Conservation (phyloP, 2,888 invertebrate genomes). For the Geotrupes spiniger region DNA sequence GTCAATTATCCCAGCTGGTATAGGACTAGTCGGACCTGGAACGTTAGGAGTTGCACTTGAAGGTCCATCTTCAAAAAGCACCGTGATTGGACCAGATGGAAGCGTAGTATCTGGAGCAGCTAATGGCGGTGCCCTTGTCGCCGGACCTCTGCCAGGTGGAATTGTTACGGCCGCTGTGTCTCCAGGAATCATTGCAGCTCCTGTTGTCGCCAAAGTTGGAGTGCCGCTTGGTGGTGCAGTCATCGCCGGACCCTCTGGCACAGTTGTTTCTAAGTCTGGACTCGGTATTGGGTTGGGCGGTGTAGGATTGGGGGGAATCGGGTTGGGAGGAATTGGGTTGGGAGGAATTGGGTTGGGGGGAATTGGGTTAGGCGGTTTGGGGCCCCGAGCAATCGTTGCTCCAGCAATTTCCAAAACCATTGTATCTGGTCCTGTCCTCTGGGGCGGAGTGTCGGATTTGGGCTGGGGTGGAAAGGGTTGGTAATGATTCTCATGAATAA, state of each 20-base stretch:
- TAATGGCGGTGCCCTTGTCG: slow-evolving; percentile 46
- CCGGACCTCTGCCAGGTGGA: not conserved
- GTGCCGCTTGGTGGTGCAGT: too few relatives aligned
- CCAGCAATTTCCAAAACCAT: not conserved
- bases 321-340: slow-evolving; percentile 11
- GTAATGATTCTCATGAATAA: not conserved
- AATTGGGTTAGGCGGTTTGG: not conserved
- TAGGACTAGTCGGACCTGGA: too few relatives aligned
- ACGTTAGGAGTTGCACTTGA: slow-evolving; percentile 38
- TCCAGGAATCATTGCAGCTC: slow-evolving; percentile 8
- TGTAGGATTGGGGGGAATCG: too few relatives aligned
- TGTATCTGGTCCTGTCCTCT: not conserved
- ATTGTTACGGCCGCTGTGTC: not conserved
- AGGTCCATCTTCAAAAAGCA: slow-evolving; percentile 38
- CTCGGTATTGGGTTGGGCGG: slow-evolving; percentile 2
- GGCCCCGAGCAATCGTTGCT: not conserved
- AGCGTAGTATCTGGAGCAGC: slow-evolving; percentile 50
- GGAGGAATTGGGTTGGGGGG: slow-evolving; percentile 7
- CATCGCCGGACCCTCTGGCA: slow-evolving; percentile 22
- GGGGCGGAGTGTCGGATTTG: not conserved
- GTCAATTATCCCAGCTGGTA: too few relatives aligned
- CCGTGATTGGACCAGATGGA: slow-evolving; percentile 44
- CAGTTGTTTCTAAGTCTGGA: slow-evolving; percentile 13
- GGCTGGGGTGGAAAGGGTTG: not conserved
- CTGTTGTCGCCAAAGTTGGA: slow-evolving; percentile 8